Evolutionary conservation across 2,888 invertebrate species (phyloP), one percentile per base, ranked within the genome.

Genomic region (Thymelicus acteon): DNA sequence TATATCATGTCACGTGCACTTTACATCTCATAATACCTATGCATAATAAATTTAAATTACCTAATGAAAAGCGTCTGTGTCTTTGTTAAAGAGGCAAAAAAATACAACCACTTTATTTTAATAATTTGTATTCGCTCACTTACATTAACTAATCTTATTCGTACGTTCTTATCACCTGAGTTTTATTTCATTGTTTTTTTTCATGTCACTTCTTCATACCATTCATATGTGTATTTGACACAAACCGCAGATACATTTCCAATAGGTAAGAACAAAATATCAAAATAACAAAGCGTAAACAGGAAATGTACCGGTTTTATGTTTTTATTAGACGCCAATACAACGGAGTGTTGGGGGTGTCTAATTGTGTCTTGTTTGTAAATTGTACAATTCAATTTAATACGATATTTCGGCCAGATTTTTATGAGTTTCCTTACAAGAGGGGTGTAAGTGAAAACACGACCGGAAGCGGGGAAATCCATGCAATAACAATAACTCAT

Each of bases 401-500:
- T 86, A 85, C 85, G 85, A 85, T 88, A 90, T 89, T 87, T 85
- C 80, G 83, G 79, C 81, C 86, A 88, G 86, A 91, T 90, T 91
- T 92, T 92, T 91, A 92, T 85, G 90, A 87, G 86, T 82, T 83
- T 82, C 80, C 79, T 79, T 83, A 90, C 86, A 88, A 87, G 89
- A 87, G 89, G 91, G 91, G 90, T 88, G 90, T 92, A 90, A 92
- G 93, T 91, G 89, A 90, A 91, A 90, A 90, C 90, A 89, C 89
- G 89, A 87, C 85, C 88, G 89, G 89, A 88, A 90, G 88, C 87
- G 85, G 88, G 89, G 85, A 91, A 89, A 92, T 91, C 90, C 89
- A 79, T 78, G 88, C 87, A 91, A 93, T 93, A 93, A 93, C 90
- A 92, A 91, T 93, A 92, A 93, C 88, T 93, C 92, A 92, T 88